These are phyloP conservation scores for Drosophila yakuba DNA, from an alignment of 1,140 invertebrate species.

Conservation along the genomic window DNA sequence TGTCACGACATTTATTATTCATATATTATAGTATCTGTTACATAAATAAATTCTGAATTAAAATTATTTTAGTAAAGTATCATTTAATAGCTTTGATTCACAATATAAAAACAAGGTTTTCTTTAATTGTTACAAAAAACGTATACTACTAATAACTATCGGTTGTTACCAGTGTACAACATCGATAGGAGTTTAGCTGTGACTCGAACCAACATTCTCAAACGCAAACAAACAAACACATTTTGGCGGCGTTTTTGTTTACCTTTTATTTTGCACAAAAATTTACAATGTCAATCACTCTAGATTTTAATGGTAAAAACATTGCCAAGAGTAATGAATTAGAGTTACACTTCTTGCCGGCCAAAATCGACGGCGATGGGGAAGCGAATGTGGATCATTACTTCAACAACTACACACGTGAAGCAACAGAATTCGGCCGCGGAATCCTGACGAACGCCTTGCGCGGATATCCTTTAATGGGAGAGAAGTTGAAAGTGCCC, in stretches of 20 bases:
- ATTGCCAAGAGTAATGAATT: slow-evolving; percentile 79
- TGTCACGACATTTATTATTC: too few species aligned
- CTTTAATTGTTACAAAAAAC: background rate
- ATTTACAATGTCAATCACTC: slow-evolving; percentile 85
- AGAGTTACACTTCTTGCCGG: slow-evolving; percentile 90
- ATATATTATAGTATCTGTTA: too few species aligned
- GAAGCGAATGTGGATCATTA: slow-evolving; percentile 89
- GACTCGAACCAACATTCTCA: background rate
- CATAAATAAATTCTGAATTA: too few species aligned
- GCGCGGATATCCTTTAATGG: slow-evolving; percentile 88
- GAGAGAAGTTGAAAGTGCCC: slow-evolving; percentile 87
- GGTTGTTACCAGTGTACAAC: background rate
- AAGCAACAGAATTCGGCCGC: slow-evolving; percentile 67
- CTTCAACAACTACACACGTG: slow-evolving; percentile 88
- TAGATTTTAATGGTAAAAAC: slow-evolving; percentile 86
- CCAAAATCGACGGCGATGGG: slow-evolving; percentile 89
- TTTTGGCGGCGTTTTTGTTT: slow-evolving; percentile 50
- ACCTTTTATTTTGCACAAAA: slow-evolving; percentile 14
- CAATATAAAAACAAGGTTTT: background rate
- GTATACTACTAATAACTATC: too few species aligned
- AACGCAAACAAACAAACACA: background rate
- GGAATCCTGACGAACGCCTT: slow-evolving; percentile 86
- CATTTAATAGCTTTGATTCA: too few species aligned
- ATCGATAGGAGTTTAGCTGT: background rate
- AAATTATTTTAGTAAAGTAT: too few species aligned